A percentile compares a stretch with the other conserved stretches of the same genome.
Evolutionary conservation across 1,140 invertebrate species (phyloP).

Genomic region (Aphis craccivora): DNA sequence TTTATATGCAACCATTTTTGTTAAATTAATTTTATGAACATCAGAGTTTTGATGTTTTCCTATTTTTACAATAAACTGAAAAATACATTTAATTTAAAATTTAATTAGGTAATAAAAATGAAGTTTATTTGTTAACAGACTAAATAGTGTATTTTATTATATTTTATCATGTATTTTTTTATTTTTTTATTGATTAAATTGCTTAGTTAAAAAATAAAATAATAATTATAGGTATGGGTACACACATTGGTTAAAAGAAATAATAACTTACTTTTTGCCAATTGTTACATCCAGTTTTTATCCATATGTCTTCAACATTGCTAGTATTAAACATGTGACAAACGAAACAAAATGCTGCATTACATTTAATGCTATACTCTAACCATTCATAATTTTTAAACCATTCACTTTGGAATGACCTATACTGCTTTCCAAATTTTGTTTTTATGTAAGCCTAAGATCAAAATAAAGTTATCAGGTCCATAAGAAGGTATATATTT

Average conservation of each 20-base stretch:
- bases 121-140: background rate
- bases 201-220: background rate
- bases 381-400: slow-evolving; percentile 3
- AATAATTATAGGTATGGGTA: too few relatives aligned
- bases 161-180: too few relatives aligned
- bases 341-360: background rate
- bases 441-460: background rate
- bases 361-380: background rate
- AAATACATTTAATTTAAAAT: background rate
- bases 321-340: background rate
- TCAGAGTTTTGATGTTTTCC: background rate
- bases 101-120: background rate
- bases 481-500: too few relatives aligned
- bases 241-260: background rate
- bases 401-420: slow-evolving; percentile 24
- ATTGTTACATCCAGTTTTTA: slow-evolving; percentile 17
- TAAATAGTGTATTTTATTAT: background rate
- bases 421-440: background rate
- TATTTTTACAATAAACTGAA: slow-evolving; percentile 28
- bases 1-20: slow-evolving; percentile 9
- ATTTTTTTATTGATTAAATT: background rate
- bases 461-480: too few relatives aligned
- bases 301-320: background rate
- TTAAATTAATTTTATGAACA: background rate
- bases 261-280: slow-evolving; percentile 28